Conservation (phyloP, 1,140 invertebrate genomes). For the Drosophila hydei region DNA sequence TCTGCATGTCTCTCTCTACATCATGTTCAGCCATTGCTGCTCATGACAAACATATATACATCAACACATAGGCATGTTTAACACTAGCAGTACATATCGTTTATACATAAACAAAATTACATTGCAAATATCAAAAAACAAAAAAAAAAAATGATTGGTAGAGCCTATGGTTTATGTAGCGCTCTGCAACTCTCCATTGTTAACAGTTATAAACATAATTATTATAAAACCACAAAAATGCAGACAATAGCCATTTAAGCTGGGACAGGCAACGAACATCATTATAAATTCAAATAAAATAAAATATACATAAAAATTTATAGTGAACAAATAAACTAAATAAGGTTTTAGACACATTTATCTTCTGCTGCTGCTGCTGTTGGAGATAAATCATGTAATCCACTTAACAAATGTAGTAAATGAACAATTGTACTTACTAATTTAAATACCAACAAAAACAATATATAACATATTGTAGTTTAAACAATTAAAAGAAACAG, state of each 20-base stretch:
- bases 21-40: no score
- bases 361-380: conserved; percentile 18
- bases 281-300: conserved; percentile 11
- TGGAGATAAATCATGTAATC: conserved; percentile 11
- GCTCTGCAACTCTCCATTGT: conserved; percentile 9
- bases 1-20: no score
- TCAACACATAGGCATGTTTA: conserved; percentile 43
- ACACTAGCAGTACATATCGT: conserved; percentile 75
- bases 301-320: conserved; percentile 3
- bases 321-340: conserved; percentile 4
- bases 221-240: conserved; percentile 21
- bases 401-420: conserved; percentile 22
- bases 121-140: neutral
- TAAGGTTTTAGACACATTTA: conserved; percentile 2
- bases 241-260: conserved; percentile 58
- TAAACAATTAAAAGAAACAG: conserved; percentile 16
- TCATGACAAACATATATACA: no score
- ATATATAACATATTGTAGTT: conserved; percentile 17
- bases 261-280: conserved; percentile 53
- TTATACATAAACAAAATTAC: conserved; percentile 51
- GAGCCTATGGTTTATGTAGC: conserved; percentile 37
- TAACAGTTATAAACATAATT: conserved; percentile 13
- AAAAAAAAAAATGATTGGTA: neutral
- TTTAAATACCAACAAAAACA: conserved; percentile 39
- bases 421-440: conserved; percentile 20